These are phyloP conservation scores for Phasia obesa DNA, from an alignment of 2,888 invertebrate genomes.

Conservation along the genomic window DNA sequence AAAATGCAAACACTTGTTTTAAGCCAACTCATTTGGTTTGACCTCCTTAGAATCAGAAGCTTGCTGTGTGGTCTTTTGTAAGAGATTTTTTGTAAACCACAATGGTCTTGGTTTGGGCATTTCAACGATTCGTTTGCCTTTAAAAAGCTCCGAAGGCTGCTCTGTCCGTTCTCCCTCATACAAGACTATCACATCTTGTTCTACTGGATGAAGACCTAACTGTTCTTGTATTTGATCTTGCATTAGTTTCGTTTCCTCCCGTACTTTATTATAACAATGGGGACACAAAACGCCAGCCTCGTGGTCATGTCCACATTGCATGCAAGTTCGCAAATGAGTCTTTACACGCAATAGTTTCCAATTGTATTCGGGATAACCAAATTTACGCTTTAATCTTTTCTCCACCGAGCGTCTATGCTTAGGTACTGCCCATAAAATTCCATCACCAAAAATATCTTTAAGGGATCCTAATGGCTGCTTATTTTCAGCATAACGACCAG, in stretches of 20 bases:
- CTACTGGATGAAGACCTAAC: slow-evolving; percentile 88
- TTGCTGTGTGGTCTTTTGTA: slow-evolving; percentile 90
- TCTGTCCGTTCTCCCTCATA: slow-evolving; percentile 91
- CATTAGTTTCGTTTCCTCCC: slow-evolving; percentile 91
- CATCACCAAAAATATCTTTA: slow-evolving; percentile 87
- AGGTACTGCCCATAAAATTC: slow-evolving; percentile 92
- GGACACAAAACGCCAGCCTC: slow-evolving; percentile 91
- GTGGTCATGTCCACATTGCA: slow-evolving; percentile 92
- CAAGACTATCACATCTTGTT: slow-evolving; percentile 92
- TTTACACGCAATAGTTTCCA: slow-evolving; percentile 89
- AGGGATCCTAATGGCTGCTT: slow-evolving; percentile 76
- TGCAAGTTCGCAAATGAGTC: slow-evolving; percentile 89
- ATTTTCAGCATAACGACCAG: slow-evolving; percentile 5
- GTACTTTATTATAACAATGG: slow-evolving; percentile 92
- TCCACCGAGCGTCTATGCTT: slow-evolving; percentile 89
- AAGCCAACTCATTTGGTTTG: slow-evolving; percentile 89
- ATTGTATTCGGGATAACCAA: slow-evolving; percentile 86
- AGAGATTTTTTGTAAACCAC: slow-evolving; percentile 94
- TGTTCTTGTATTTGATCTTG: slow-evolving; percentile 89
- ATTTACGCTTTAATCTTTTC: slow-evolving; percentile 88
- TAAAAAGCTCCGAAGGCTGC: slow-evolving; percentile 85
- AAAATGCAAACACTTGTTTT: slow-evolving; percentile 70
- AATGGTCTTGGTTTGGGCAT: slow-evolving; percentile 91
- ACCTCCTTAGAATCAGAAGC: slow-evolving; percentile 88
- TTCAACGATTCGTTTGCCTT: slow-evolving; percentile 92